A percentile compares a stretch with the other conserved stretches of the same genome.
Conservation (phyloP, 2,888 invertebrate species). For the Myathropa florea region DNA sequence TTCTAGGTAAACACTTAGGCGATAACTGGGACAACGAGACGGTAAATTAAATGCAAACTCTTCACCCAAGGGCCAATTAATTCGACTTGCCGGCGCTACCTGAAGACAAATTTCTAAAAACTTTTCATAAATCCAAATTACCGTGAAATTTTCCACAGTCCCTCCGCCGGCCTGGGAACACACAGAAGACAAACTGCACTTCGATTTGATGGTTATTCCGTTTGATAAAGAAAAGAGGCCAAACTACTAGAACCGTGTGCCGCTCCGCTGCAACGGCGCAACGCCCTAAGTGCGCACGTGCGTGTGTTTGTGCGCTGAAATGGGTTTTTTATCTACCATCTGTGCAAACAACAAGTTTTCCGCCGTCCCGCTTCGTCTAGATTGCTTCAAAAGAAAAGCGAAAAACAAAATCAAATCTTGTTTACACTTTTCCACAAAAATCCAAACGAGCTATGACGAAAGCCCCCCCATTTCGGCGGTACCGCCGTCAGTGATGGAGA, state of each 20-base stretch:
- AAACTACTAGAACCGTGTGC: constrained; percentile 15
- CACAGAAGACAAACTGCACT: not conserved
- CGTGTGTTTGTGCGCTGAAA: not conserved
- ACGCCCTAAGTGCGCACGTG: not conserved
- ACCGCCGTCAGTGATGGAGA: not conserved
- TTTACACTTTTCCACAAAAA: constrained; percentile 45
- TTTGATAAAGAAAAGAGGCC: not conserved
- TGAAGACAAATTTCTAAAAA: constrained; percentile 25
- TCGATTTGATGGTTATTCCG: not conserved
- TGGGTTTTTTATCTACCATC: constrained; percentile 17
- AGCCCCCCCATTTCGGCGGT: not conserved
- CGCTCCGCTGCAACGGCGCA: not conserved
- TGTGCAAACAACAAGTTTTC: constrained; percentile 17
- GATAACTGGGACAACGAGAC: constrained; percentile 21
- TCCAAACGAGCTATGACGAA: constrained; percentile 48
- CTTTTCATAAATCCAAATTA: constrained; percentile 39
- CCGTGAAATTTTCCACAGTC: constrained; percentile 27
- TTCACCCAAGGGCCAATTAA: constrained; percentile 32
- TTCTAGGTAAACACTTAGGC: not conserved
- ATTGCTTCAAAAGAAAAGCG: constrained; percentile 6
- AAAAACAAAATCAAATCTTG: constrained; percentile 19
- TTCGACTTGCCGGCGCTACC: constrained; percentile 11
- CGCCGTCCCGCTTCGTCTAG: not conserved
- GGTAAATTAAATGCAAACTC: constrained; percentile 16
- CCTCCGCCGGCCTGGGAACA: not conserved